Evolutionary conservation across 2,888 invertebrate species (phyloP), one percentile per base, ranked within the genome.

Genomic region (Dione vanillae): DNA sequence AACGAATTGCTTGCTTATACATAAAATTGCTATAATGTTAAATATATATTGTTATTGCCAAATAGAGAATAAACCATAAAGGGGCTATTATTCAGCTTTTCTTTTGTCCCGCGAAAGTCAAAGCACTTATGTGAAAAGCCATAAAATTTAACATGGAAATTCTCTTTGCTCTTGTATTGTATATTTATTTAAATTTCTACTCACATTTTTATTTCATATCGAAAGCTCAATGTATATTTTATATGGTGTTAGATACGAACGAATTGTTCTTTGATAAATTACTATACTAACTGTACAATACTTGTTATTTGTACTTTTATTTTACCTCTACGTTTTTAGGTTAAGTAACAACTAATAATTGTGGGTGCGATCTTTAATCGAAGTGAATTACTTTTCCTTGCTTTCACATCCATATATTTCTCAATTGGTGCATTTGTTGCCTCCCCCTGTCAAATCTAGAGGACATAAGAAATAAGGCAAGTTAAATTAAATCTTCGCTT

Each of bases 101-200:
- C 37, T 56, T 37, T 16, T 56, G 37, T 56, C 11, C 7, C 35
- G n/a, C 9, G 11, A 56, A 40, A 56, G 16, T 37, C 54, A 35
- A 37, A 16, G 56, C 56, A 56, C 37, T 54, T 54, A n/a, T n/a
- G n/a, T 1, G n/a, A 37, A 14, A 56, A 40, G 2, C 11, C 37
- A 56, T 56, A 8, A 56, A 37, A 40, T 11, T 49, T 54, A 40
- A 56, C 14, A 40, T 56, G 16, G 16, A 56, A 56, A 56, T 56
- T 6, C 37, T 56, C 3, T 35, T n/a, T 54, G 9, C 35, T 37
- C 5, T 54, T 20, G 14, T 6, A 51, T 27, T 10, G n/a, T 52
- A 27, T 14, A 0, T 52, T n/a, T 27, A 14, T 54, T 11, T 49
- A 49, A 49, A 49, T 49, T 19, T 19, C 19, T 11, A 16, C 8